Evolutionary conservation across 2,797 vertebrate genomes (phyloP), one percentile per base, ranked within the genome.

Genomic region (Syngnathus rostellatus): DNA sequence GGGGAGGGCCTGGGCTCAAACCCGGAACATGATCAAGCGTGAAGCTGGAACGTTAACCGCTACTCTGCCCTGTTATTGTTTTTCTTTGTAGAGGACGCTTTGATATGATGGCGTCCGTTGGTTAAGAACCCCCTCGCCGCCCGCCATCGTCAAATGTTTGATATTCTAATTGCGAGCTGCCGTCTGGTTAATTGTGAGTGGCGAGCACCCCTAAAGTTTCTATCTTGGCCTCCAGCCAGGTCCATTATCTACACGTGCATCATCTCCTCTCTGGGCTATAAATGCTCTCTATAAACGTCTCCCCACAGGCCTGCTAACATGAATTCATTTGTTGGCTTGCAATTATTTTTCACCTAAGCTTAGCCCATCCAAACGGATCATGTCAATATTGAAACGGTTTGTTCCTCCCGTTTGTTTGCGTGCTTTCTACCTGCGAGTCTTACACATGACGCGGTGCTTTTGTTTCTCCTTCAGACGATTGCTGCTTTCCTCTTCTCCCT

Each of bases 271-370:
- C 31, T 51, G 0, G 2, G 38, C 70, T 37, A 64, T 77, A 76
- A 80, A 78, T 78, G 74, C 48, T 67, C 41, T 39, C 39, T 64
- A 23, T 23, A 23, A 23, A 23, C 17, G 63, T 70, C 45, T 65
- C 72, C 58, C 25, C 57, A 14, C 67, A 65, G 68, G 50, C 64
- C 61, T 40, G 53, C 68, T 62, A 64, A 73, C 38, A 64, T 61
- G 62, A 70, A 76, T 80, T 77, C 19, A 76, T 80, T 73, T 76
- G 64, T 68, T 69, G 62, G 54, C 58, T 63, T 74, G 68, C 64
- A 77, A 79, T 77, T 81, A 77, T 78, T 77, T 66, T 68, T 63
- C 70, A 64, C 25, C 37, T 40, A 55, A 55, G 39, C 73, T 64
- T 31, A 31, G 31, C 31, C 31, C 31, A 31, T 31, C 31, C 31